Conservation (phyloP, 2,888 invertebrate genomes). For the Megamerina dolium region DNA sequence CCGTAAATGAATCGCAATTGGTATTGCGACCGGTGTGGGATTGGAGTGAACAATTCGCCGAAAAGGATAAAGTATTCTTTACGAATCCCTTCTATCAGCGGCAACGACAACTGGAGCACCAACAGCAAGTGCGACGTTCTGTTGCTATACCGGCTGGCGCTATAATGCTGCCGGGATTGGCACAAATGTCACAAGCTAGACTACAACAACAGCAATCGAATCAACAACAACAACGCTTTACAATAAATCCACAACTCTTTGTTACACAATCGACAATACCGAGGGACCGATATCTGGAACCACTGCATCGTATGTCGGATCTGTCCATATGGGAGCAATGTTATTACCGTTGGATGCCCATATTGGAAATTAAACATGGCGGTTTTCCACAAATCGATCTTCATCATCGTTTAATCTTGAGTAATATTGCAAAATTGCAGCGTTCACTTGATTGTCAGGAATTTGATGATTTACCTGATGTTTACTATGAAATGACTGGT, state of each 20-base stretch:
- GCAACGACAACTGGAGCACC: conserved; percentile 34
- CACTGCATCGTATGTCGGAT: conserved; percentile 53
- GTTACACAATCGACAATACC: conserved; percentile 43
- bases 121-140: conserved; percentile 38
- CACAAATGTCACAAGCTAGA: conserved; percentile 23
- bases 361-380: conserved; percentile 59
- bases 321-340: conserved; percentile 81
- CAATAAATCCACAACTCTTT: conserved; percentile 41
- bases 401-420: conserved; percentile 44
- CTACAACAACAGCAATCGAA: conserved; percentile 7
- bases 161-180: conserved; percentile 33
- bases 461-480: conserved; percentile 43
- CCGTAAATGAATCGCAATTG: conserved; percentile 51
- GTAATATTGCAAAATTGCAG: conserved; percentile 47
- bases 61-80: conserved; percentile 74
- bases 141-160: conserved; percentile 38
- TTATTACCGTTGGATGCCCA: conserved; percentile 83
- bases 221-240: conserved; percentile 30
- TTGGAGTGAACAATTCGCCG: conserved; percentile 81
- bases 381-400: conserved; percentile 49
- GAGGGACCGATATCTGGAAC: conserved; percentile 49
- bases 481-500: conserved; percentile 32
- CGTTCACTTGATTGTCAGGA: conserved; percentile 44
- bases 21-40: conserved; percentile 79
- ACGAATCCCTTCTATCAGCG: conserved; percentile 72